Evolutionary conservation across 2,888 invertebrate species (phyloP).

Genomic region (Lathronympha strigana): DNA sequence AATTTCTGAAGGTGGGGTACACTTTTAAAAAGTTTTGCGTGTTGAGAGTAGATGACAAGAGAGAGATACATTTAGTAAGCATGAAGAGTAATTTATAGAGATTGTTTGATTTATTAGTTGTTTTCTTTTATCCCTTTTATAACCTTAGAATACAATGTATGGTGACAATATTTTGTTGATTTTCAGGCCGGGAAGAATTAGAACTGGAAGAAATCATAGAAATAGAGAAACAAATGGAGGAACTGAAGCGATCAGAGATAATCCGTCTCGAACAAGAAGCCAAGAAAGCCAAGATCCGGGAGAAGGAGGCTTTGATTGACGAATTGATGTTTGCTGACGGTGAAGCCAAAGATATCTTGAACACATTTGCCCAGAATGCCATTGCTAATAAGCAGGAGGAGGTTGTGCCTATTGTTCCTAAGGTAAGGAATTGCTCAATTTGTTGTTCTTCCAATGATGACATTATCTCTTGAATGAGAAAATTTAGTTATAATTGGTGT

Average conservation of each 20-base stretch:
- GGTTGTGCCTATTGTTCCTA: constrained; percentile 71
- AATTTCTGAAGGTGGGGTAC: too few relatives aligned
- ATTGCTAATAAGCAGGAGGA: constrained; percentile 88
- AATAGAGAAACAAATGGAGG: constrained; percentile 91
- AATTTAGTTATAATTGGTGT: too few relatives aligned
- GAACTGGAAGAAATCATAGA: constrained; percentile 94
- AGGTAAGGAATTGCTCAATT: constrained; percentile 54
- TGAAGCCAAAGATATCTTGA: constrained; percentile 94
- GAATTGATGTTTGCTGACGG: constrained; percentile 97
- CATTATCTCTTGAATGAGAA: too few relatives aligned
- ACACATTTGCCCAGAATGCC: constrained; percentile 89
- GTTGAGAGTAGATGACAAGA: neutral
- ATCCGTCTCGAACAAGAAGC: constrained; percentile 87
- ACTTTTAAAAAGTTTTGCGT: too few relatives aligned
- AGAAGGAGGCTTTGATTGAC: constrained; percentile 96
- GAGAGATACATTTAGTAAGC: neutral
- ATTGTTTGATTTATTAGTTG: too few relatives aligned
- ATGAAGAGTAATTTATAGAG: too few relatives aligned
- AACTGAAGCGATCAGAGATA: constrained; percentile 88
- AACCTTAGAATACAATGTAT: too few relatives aligned
- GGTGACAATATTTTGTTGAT: too few relatives aligned
- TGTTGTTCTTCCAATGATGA: too few relatives aligned
- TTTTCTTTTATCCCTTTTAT: too few relatives aligned
- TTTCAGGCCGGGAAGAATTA: constrained; percentile 89
- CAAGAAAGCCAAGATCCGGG: constrained; percentile 92